Evolutionary conservation across 2,797 vertebrate genomes (phyloP).

Genomic region (Esox masquinongy): DNA sequence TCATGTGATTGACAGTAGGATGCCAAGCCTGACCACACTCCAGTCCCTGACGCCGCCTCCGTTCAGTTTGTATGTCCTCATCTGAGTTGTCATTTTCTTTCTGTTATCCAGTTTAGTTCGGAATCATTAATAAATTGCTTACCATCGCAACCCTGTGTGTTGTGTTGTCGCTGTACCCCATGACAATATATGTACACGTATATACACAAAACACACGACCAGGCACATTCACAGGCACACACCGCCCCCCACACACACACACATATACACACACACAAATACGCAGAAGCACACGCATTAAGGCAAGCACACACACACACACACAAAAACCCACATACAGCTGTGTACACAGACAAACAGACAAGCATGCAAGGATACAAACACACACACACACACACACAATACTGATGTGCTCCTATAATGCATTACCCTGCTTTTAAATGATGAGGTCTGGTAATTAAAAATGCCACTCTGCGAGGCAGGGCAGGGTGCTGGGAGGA

Average conservation of each 20-base stretch:
- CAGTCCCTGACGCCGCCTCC: too few relatives aligned
- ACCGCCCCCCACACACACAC: neutral
- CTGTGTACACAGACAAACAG: slow-evolving; percentile 17
- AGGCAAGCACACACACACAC: slow-evolving; percentile 9
- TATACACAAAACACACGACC: too few relatives aligned
- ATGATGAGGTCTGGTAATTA: slow-evolving; percentile 67
- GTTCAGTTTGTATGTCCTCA: too few relatives aligned
- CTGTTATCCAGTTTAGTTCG: too few relatives aligned
- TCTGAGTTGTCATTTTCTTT: too few relatives aligned
- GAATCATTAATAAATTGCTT: too few relatives aligned
- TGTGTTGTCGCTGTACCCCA: too few relatives aligned
- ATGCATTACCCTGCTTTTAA: slow-evolving; percentile 42
- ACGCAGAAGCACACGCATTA: slow-evolving; percentile 26
- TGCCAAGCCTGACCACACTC: too few relatives aligned
- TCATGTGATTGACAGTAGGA: too few relatives aligned
- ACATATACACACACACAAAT: slow-evolving; percentile 30
- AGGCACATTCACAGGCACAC: slow-evolving; percentile 39
- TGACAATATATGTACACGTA: too few relatives aligned
- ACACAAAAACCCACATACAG: slow-evolving; percentile 19
- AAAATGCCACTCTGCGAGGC: slow-evolving; percentile 67
- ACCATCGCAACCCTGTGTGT: too few relatives aligned
- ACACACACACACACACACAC: slow-evolving; percentile 28
- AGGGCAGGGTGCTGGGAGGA: slow-evolving; percentile 38
- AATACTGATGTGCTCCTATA: slow-evolving; percentile 14
- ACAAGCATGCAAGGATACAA: neutral